phyloP scores from a whole-genome alignment of 2,888 invertebrate genomes.

The Tricholauxania praeusta region DNA sequence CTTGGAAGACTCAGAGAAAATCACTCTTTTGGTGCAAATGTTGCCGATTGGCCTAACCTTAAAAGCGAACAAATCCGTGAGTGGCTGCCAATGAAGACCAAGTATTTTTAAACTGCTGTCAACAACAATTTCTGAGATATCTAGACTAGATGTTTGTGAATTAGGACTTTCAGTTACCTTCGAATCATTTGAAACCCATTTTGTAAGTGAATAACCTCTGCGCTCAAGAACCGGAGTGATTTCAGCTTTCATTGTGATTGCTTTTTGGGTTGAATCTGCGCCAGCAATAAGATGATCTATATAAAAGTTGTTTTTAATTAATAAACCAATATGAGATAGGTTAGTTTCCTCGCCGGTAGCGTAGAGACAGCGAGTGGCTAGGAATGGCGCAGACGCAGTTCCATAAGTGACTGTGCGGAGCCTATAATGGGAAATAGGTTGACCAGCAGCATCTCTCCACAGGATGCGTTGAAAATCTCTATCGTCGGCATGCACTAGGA shows the following conservation, averaged over 20 bases:
- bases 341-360: too few relatives aligned
- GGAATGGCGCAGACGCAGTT: slow-evolving; percentile 11
- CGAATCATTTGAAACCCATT: too few relatives aligned
- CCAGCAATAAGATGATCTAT: too few relatives aligned
- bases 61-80: slow-evolving; percentile 26
- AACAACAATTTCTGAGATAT: not conserved
- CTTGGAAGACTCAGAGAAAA: slow-evolving; percentile 30
- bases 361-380: too few relatives aligned
- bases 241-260: too few relatives aligned
- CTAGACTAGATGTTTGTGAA: not conserved
- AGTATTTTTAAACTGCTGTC: slow-evolving; percentile 29
- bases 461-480: slow-evolving; percentile 23
- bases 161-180: too few relatives aligned
- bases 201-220: too few relatives aligned
- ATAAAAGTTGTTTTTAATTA: too few relatives aligned
- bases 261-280: too few relatives aligned
- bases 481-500: slow-evolving; percentile 9
- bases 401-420: slow-evolving; percentile 21
- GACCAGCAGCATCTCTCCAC: slow-evolving; percentile 15
- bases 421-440: slow-evolving; percentile 18
- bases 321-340: too few relatives aligned
- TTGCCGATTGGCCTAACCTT: not conserved
- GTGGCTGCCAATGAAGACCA: slow-evolving; percentile 33
- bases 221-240: too few relatives aligned
- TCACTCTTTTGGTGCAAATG: slow-evolving; percentile 1